phyloP scores from a whole-genome alignment of 1,140 invertebrate species.

The Drosophila funebris region DNA sequence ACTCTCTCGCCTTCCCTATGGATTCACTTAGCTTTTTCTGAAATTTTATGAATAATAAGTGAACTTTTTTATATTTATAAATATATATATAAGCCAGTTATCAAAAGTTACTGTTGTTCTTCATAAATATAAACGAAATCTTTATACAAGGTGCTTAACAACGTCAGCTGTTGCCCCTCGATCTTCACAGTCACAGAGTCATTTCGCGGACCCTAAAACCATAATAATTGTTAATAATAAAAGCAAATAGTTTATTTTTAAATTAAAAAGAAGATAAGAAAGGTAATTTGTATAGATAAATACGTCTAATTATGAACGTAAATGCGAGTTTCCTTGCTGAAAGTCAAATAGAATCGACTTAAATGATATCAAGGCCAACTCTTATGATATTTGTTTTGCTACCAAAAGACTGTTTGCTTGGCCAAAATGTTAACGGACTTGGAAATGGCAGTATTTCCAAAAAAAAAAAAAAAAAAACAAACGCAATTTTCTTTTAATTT shows the following conservation, averaged over 20 bases:
- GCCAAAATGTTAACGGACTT: background rate
- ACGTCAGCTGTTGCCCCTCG: too few species aligned
- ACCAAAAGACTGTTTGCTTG: too few species aligned
- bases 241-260: background rate
- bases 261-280: background rate
- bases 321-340: background rate
- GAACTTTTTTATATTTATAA: too few species aligned
- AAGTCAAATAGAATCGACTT: background rate
- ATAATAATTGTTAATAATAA: conserved; percentile 1
- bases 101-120: too few species aligned
- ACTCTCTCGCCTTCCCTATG: too few species aligned
- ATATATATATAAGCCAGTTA: too few species aligned
- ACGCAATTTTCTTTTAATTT: conserved; percentile 59
- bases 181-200: too few species aligned
- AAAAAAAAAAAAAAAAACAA: background rate
- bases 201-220: background rate
- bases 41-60: too few species aligned
- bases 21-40: too few species aligned
- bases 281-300: background rate
- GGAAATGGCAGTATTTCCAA: background rate
- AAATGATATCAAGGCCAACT: background rate
- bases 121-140: too few species aligned
- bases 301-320: background rate
- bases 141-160: too few species aligned
- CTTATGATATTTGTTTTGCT: background rate